A percentile compares a stretch with the other conserved stretches of the same genome.
Evolutionary conservation across 2,888 invertebrate species (phyloP).

Genomic region (Phaedon cochleariae): DNA sequence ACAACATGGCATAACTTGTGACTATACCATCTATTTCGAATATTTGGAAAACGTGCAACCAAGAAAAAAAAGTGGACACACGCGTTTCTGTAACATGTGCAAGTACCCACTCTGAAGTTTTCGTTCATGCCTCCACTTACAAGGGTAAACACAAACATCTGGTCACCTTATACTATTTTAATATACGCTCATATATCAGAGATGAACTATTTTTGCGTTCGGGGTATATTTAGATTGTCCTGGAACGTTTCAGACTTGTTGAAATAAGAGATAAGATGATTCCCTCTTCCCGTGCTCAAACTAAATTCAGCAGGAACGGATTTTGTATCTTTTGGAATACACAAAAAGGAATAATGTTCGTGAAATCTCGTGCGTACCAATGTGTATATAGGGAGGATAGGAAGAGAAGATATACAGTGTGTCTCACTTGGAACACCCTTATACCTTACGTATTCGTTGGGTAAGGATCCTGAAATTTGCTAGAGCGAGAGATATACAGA

Average conservation of each 20-base stretch:
- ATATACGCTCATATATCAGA: constrained; percentile 14
- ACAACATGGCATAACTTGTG: too few relatives aligned
- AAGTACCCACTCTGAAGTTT: background rate
- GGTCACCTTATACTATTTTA: constrained; percentile 3
- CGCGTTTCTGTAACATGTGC: constrained; percentile 17
- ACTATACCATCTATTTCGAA: constrained; percentile 1
- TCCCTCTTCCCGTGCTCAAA: background rate
- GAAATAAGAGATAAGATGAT: background rate
- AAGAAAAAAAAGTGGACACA: constrained; percentile 18
- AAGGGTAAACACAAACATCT: constrained; percentile 24
- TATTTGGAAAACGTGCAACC: background rate
- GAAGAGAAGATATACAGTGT: too few relatives aligned
- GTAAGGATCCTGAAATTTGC: too few relatives aligned
- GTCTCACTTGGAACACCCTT: too few relatives aligned
- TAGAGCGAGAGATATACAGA: too few relatives aligned
- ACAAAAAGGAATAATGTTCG: too few relatives aligned
- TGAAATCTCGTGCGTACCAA: too few relatives aligned
- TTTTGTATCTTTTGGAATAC: too few relatives aligned
- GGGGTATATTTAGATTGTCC: constrained; percentile 20
- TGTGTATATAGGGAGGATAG: too few relatives aligned
- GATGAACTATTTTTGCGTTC: constrained; percentile 25
- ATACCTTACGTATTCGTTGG: too few relatives aligned
- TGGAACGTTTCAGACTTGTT: background rate
- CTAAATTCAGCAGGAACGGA: too few relatives aligned
- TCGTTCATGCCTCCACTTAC: constrained; percentile 20